Evolutionary conservation across 2,888 invertebrate genomes (phyloP), one percentile per base, ranked within the genome.

Genomic region (Galerucella nymphaeae): DNA sequence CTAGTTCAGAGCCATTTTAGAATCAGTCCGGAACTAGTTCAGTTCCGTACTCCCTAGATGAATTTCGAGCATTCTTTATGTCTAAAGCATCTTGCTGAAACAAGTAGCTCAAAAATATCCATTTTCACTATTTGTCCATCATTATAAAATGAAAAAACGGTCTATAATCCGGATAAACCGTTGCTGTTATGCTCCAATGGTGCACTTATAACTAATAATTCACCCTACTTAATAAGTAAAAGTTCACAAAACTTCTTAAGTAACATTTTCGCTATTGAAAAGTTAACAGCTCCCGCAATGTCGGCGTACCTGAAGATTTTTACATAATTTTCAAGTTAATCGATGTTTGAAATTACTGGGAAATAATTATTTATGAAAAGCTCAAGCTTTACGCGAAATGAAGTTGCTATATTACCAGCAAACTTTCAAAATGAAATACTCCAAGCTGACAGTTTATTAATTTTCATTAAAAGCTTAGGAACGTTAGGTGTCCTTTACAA

Each of bases 401-500:
- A 11, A 45, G 45, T 45, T 45, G 45, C 45, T 45, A 14, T 45
- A 45, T 45, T 45, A 11, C 50, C 14, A n/a, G 16, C 50, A 16
- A 50, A 50, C 58, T 58, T 58, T 58, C 14, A 58, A 58, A 55
- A 20, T 55, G 16, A 55, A 55, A 58, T 23, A 30, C 58, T 58
- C 20, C 58, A 58, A 30, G 30, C 23, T 58, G 58, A 30, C 58
- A 58, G 30, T 58, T 58, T 58, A 58, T 58, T 58, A 58, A 13
- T 14, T 58, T 58, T 58, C 58, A 58, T 58, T 58, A 30, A 58
- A 30, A 58, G 58, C 30, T 58, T 58, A 14, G 20, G n/a, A 58
- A 58, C 58, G 58, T 30, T 10, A 58, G 58, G 30, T 23, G n/a
- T 58, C 13, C 30, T 10, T 30, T 23, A 58, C 58, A 58, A 58